phyloP scores from a whole-genome alignment of 2,797 vertebrate genomes.

The Gallinago stenura region DNA sequence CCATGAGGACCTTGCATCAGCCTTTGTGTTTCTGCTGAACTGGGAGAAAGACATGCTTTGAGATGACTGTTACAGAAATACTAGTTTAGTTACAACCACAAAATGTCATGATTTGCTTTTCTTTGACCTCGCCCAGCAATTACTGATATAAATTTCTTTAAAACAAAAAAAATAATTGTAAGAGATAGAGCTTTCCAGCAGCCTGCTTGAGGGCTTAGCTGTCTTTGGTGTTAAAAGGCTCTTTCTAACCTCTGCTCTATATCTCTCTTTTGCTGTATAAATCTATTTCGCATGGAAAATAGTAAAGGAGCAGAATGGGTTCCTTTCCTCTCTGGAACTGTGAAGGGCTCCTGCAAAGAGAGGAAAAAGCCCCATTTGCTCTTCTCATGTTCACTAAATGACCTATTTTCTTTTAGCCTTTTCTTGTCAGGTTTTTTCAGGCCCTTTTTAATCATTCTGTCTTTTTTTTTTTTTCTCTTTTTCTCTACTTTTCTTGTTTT shows the following conservation, averaged over 20 bases:
- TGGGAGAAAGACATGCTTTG: not conserved
- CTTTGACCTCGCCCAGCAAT: not conserved
- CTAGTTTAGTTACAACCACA: not conserved
- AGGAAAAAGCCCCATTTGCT: accelerated
- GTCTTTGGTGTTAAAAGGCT: not conserved
- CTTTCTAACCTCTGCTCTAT: not conserved
- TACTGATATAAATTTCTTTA: not conserved
- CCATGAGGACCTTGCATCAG: not conserved
- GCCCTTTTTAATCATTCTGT: not conserved
- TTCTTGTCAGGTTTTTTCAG: not conserved
- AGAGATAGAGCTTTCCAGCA: not conserved
- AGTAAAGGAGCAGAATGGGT: not conserved
- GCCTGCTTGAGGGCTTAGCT: not conserved
- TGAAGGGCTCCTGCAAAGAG: not conserved
- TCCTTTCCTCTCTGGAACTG: not conserved
- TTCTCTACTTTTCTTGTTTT: not conserved
- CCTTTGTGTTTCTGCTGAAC: not conserved
- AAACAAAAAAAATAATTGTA: not conserved
- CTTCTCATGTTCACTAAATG: not conserved
- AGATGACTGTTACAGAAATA: not conserved
- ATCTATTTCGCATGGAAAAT: not conserved
- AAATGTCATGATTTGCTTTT: not conserved
- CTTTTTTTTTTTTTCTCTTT: not conserved
- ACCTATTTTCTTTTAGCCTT: not conserved
- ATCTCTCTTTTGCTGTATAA: not conserved